Evolutionary conservation across 2,797 vertebrate genomes (phyloP).

Genomic region (Holocentrus rufus): DNA sequence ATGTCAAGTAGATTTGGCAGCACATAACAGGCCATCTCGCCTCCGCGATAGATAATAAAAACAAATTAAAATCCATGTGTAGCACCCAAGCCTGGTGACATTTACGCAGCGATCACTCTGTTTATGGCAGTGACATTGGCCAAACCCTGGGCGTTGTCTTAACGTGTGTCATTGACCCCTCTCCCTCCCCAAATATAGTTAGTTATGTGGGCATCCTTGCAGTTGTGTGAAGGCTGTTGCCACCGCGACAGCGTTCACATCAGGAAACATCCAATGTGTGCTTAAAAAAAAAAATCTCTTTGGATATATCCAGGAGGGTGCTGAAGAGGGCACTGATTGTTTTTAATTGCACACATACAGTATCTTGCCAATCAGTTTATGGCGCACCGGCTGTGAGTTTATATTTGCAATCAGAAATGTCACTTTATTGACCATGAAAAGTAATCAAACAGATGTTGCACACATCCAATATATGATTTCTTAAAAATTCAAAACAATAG

Average conservation of each 20-base stretch:
- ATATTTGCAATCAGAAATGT: constrained; percentile 34
- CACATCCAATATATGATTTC: constrained; percentile 39
- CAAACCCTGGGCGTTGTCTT: constrained; percentile 60
- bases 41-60: constrained; percentile 75
- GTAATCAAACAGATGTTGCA: constrained; percentile 51
- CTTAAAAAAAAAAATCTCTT: neutral
- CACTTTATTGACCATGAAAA: constrained; percentile 26
- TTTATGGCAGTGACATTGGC: constrained; percentile 71
- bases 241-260: constrained; percentile 19
- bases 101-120: constrained; percentile 67
- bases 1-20: constrained; percentile 73
- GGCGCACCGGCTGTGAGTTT: constrained; percentile 18
- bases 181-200: constrained; percentile 71
- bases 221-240: constrained; percentile 12
- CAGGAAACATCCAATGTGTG: constrained; percentile 43
- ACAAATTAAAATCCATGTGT: constrained; percentile 74
- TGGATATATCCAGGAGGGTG: neutral
- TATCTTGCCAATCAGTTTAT: constrained; percentile 24
- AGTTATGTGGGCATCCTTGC: constrained; percentile 47
- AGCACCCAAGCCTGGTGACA: constrained; percentile 70
- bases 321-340: neutral
- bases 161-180: constrained; percentile 67
- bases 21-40: constrained; percentile 68
- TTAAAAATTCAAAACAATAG: constrained; percentile 32
- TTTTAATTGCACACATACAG: constrained; percentile 21